A percentile compares a stretch with the other conserved stretches of the same genome.
These are phyloP conservation scores for Diadegma fenestrale DNA, from an alignment of 2,888 invertebrate genomes.

Conservation along the genomic window DNA sequence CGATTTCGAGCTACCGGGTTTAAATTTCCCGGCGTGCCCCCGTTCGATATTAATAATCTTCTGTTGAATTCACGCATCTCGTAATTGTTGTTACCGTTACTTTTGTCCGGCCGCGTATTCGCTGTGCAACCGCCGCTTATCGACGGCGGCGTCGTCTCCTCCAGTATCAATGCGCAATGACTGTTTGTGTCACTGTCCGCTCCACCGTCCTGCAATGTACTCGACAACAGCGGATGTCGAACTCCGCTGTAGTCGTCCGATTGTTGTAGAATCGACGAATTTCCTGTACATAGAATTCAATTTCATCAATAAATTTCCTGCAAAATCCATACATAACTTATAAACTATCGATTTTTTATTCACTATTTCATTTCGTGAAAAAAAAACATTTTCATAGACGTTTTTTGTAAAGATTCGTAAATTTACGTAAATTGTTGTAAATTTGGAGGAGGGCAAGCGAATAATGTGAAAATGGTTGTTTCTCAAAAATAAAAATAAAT, in stretches of 20 bases:
- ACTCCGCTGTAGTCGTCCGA: slow-evolving; percentile 78
- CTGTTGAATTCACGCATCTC: slow-evolving; percentile 91
- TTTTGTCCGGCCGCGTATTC: slow-evolving; percentile 86
- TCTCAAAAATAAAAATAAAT: too few species aligned
- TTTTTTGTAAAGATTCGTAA: too few species aligned
- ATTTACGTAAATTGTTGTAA: too few species aligned
- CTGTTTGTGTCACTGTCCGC: slow-evolving; percentile 88
- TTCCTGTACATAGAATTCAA: slow-evolving; percentile 74
- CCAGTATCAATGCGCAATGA: slow-evolving; percentile 86
- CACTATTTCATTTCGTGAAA: too few species aligned
- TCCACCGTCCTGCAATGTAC: slow-evolving; percentile 84
- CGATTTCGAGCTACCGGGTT: slow-evolving; percentile 83
- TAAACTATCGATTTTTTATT: too few species aligned
- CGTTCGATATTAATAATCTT: slow-evolving; percentile 81
- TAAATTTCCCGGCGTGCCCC: slow-evolving; percentile 84
- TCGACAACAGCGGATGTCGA: slow-evolving; percentile 81
- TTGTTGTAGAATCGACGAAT: slow-evolving; percentile 79
- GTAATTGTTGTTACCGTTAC: slow-evolving; percentile 92
- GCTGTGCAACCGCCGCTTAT: slow-evolving; percentile 77
- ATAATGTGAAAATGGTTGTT: too few species aligned
- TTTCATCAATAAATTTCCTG: slow-evolving; percentile 43
- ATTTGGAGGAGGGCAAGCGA: too few species aligned
- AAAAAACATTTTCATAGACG: too few species aligned
- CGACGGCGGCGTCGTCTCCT: slow-evolving; percentile 84
- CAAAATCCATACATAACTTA: too few species aligned